Conservation (phyloP, 2,888 invertebrate species). For the Galerucella nymphaeae region DNA sequence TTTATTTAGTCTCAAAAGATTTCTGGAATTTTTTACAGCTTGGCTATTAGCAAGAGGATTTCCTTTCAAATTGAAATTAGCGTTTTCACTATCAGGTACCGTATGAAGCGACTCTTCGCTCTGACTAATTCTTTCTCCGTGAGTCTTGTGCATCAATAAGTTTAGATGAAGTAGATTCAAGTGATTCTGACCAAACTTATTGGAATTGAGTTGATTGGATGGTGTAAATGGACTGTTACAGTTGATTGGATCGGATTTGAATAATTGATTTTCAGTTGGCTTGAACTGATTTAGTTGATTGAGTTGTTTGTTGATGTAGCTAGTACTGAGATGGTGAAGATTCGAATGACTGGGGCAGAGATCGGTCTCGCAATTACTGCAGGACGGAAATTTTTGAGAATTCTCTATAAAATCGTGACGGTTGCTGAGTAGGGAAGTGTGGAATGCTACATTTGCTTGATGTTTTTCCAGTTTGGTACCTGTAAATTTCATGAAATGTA, state of each 20-base stretch:
- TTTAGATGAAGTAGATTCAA: conserved; percentile 15
- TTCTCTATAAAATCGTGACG: conserved; percentile 46
- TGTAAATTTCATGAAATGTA: conserved; percentile 20
- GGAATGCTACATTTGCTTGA: conserved; percentile 58
- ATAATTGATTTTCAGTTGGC: conserved; percentile 3
- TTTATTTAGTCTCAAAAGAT: conserved; percentile 53
- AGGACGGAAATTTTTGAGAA: conserved; percentile 44
- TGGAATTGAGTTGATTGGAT: not conserved
- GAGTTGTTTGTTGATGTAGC: conserved; percentile 55
- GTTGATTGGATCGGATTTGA: not conserved
- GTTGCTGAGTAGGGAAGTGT: conserved; percentile 56
- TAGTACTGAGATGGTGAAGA: conserved; percentile 56
- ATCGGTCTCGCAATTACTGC: conserved; percentile 54
- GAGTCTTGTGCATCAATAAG: conserved; percentile 20
- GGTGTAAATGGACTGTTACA: not conserved
- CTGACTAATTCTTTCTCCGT: conserved; percentile 45
- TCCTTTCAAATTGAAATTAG: conserved; percentile 43
- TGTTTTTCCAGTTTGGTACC: conserved; percentile 46
- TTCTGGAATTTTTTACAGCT: conserved; percentile 52
- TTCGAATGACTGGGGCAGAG: conserved; percentile 57
- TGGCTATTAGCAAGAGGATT: conserved; percentile 42
- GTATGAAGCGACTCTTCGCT: conserved; percentile 49
- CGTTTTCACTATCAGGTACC: conserved; percentile 23
- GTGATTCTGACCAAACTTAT: conserved; percentile 8
- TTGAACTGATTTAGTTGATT: conserved; percentile 50